Conservation (phyloP, 2,888 invertebrate genomes). For the Spilarctia lutea region DNA sequence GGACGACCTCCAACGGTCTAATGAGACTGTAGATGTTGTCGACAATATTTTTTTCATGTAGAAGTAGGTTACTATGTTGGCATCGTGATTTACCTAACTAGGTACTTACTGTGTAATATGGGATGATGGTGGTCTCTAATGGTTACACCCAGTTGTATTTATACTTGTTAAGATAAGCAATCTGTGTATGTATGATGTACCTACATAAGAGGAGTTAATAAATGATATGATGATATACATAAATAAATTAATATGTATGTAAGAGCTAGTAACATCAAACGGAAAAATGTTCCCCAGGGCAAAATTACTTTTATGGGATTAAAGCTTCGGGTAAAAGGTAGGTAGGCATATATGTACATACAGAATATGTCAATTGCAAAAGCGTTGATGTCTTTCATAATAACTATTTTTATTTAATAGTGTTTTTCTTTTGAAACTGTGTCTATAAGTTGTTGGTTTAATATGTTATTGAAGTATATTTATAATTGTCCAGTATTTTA, state of each 20-base stretch:
- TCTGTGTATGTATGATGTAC: background rate
- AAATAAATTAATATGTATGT: constrained; percentile 1
- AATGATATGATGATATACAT: constrained; percentile 10
- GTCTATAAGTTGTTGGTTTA: background rate
- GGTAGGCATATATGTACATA: background rate
- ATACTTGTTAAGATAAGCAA: background rate
- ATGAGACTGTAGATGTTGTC: constrained; percentile 63
- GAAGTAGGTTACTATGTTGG: constrained; percentile 41
- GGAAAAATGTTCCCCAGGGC: background rate
- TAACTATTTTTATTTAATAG: background rate
- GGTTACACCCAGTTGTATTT: background rate
- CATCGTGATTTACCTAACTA: constrained; percentile 22
- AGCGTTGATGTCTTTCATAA: constrained; percentile 73
- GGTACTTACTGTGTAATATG: background rate
- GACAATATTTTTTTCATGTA: constrained; percentile 51
- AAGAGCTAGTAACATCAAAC: constrained; percentile 2
- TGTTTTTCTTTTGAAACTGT: background rate
- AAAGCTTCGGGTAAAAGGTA: too few species aligned
- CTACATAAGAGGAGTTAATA: background rate
- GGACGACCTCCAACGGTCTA: constrained; percentile 66
- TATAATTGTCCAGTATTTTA: background rate
- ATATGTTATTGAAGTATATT: background rate
- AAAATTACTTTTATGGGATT: background rate
- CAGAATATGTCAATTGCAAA: constrained; percentile 6
- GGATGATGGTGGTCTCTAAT: constrained; percentile 10